Evolutionary conservation across 2,797 vertebrate genomes (phyloP).

Genomic region (Pantherophis alleghaniensis): DNA sequence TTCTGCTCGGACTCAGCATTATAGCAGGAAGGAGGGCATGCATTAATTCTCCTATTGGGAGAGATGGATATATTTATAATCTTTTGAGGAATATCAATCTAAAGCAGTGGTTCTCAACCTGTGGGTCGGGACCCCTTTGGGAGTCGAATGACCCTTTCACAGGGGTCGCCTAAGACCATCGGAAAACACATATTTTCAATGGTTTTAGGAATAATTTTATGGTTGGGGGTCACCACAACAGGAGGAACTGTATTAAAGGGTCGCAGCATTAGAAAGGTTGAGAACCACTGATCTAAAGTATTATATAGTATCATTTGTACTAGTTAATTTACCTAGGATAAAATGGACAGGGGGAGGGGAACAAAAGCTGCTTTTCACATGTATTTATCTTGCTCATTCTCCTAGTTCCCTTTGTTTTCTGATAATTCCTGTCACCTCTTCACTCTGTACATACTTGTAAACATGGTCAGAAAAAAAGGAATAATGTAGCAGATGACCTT

Average conservation of each 20-base stretch:
- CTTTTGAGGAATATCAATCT: background rate
- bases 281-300: background rate
- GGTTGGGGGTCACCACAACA: no score
- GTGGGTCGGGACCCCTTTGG: no score
- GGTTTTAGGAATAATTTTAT: no score
- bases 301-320: background rate
- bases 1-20: conserved; percentile 25
- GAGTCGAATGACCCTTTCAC: no score
- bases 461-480: background rate
- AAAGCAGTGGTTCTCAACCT: background rate
- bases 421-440: background rate
- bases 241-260: no score
- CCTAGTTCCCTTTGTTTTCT: background rate
- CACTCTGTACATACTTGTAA: background rate
- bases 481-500: background rate
- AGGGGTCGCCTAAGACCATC: no score
- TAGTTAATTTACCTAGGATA: background rate
- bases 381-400: background rate
- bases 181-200: no score
- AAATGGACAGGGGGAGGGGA: background rate
- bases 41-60: background rate
- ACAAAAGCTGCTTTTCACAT: background rate
- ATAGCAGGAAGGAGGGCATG: background rate
- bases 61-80: background rate
- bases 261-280: no score